A percentile compares a stretch with the other conserved stretches of the same genome.
Conservation (phyloP, 2,888 invertebrate genomes). For the Crossocerus cetratus region DNA sequence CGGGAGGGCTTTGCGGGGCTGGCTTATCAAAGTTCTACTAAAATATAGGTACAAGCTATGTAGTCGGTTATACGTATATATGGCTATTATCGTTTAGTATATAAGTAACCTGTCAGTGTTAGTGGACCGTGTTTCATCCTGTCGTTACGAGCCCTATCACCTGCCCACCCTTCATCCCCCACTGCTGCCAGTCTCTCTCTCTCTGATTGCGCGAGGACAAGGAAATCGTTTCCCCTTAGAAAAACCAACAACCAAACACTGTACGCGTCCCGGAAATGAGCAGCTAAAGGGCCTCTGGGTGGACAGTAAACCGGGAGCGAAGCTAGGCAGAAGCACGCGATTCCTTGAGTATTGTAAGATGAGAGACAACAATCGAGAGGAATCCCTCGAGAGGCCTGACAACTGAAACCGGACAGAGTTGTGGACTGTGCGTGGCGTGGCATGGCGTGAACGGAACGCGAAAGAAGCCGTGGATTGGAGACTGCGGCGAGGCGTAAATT, state of each 20-base stretch:
- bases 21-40: conserved; percentile 73
- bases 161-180: conserved; percentile 16
- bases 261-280: too few relatives aligned
- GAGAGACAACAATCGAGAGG: conserved; percentile 33
- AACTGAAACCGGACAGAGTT: too few relatives aligned
- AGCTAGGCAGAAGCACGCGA: not conserved
- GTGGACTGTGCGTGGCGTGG: too few relatives aligned
- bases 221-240: too few relatives aligned
- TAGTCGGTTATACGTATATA: conserved; percentile 72
- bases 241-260: too few relatives aligned
- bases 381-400: not conserved
- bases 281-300: too few relatives aligned
- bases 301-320: too few relatives aligned
- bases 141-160: conserved; percentile 1
- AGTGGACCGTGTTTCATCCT: conserved; percentile 65
- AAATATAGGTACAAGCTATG: conserved; percentile 73
- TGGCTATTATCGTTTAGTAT: conserved; percentile 71
- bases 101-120: conserved; percentile 68
- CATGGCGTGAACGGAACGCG: conserved; percentile 1
- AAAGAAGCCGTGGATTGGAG: conserved; percentile 10
- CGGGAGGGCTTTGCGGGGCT: conserved; percentile 54
- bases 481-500: conserved; percentile 14
- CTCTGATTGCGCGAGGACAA: not conserved
- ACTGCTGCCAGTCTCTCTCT: not conserved
- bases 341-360: conserved; percentile 33